These are phyloP conservation scores for Spilosoma lubricipeda DNA, from an alignment of 2,888 invertebrate genomes.

Conservation along the genomic window DNA sequence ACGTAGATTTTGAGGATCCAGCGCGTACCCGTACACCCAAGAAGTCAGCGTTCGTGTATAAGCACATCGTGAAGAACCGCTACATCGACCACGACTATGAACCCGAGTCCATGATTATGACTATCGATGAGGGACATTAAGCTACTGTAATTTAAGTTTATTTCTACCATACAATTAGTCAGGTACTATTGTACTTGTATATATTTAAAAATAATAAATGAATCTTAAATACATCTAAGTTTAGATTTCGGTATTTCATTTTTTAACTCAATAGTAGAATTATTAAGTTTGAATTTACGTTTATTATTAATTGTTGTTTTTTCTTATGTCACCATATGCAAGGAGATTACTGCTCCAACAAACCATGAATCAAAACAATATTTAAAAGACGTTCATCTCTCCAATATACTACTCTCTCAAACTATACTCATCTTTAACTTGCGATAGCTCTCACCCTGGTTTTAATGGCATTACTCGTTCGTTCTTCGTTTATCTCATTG, in stretches of 20 bases:
- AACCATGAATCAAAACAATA: no score
- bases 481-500: no score
- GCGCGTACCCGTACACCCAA: slow-evolving; percentile 88
- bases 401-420: no score
- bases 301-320: no score
- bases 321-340: no score
- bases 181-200: not conserved
- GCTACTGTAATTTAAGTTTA: not conserved
- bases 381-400: no score
- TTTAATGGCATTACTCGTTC: no score
- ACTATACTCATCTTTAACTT: no score
- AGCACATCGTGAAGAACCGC: slow-evolving; percentile 81
- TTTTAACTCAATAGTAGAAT: not conserved
- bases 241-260: not conserved
- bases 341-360: no score
- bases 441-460: no score
- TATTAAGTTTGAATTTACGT: not conserved
- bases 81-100: slow-evolving; percentile 68
- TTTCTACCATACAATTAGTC: not conserved
- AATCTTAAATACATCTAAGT: not conserved
- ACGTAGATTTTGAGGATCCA: slow-evolving; percentile 88
- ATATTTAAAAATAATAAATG: not conserved
- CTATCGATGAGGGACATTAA: slow-evolving; percentile 57
- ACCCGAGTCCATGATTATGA: slow-evolving; percentile 66
- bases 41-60: slow-evolving; percentile 87